Base-by-base conservation (phyloP, 2,888 invertebrate species). In the Nematopogon swammerdamellus region DNA sequence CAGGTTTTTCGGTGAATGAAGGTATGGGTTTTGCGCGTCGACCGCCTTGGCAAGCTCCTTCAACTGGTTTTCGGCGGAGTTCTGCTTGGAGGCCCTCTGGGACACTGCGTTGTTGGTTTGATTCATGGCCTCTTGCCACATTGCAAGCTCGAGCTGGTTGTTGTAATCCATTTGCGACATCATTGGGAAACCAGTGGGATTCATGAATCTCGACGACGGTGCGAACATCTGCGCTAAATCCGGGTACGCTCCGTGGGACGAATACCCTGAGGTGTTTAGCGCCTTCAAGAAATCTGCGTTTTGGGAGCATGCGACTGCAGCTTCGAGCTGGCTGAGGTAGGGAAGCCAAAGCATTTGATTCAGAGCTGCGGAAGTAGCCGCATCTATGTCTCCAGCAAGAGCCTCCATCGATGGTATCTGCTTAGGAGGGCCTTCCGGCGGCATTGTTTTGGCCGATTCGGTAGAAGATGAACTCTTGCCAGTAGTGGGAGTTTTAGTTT, bases 301-400 rank as follows among this genome's bases (percentile, higher is more conserved):
- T 58, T 82, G 77, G 51, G 81, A 72, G 63, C 74, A 84, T 47
- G 74, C 82, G 67, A 76, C 81, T 65, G 83, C 80, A 8, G 81
- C 79, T 60, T 86, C 85, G 49, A 86, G 63, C 60, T 85, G 85
- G 57, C 80, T 82, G 44, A 86, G 61, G 60, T 89, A 89, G 0
- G 89, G 89, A 48, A 89, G 65, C 89, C 88, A 89, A 55, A 88
- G 64, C 86, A 89, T 87, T 61, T 88, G 88, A 59, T 85, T 87
- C 47, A 89, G 74, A 2, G 87, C 84, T 0, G 87, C 86, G 46
- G 85, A 80, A 2, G 86, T 87, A 1, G 88, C 87, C 0, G 86
- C 84, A 59, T 88, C 87, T 44, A 88, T 84, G 51, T 88, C 87
- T 47, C 82, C 82, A 1, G 85, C 83, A 46, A 86, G 60, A 47